A percentile compares a stretch with the other conserved stretches of the same genome.
phyloP scores from a whole-genome alignment of 1,140 invertebrate species.

The Epicauta chinensis region DNA sequence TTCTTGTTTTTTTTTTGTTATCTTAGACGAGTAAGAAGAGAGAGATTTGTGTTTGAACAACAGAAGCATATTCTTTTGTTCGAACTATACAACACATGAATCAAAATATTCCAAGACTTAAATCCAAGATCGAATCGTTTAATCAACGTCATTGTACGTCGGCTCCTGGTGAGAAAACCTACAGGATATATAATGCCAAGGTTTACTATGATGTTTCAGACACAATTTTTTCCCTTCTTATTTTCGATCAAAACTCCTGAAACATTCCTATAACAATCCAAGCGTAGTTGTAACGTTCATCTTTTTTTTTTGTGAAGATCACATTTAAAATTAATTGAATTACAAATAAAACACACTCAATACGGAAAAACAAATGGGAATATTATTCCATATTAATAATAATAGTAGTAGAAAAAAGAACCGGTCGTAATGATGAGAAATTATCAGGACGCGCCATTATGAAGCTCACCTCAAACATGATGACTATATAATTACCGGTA shows the following conservation, averaged over 20 bases:
- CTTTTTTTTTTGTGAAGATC: too few relatives aligned
- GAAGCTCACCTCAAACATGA: conserved; percentile 18
- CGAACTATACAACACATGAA: conserved; percentile 28
- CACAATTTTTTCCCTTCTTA: too few relatives aligned
- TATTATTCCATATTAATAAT: too few relatives aligned
- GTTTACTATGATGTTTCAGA: conserved; percentile 22
- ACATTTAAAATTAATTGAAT: too few relatives aligned
- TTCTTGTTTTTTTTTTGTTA: neutral
- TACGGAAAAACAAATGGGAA: too few relatives aligned
- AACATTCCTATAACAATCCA: too few relatives aligned
- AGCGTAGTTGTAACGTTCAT: too few relatives aligned
- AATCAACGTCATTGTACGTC: conserved; percentile 39
- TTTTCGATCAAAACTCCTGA: too few relatives aligned
- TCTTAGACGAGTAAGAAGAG: too few relatives aligned
- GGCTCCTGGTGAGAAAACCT: conserved; percentile 36
- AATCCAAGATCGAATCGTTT: conserved; percentile 38
- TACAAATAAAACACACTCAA: too few relatives aligned
- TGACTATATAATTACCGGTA: conserved; percentile 25
- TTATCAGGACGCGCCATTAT: conserved; percentile 23
- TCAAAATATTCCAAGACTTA: conserved; percentile 34
- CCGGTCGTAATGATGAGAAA: conserved; percentile 25
- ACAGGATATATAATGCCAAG: conserved; percentile 29
- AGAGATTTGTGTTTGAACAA: conserved; percentile 7
- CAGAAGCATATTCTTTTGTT: conserved; percentile 32
- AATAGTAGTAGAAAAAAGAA: conserved; percentile 2